Evolutionary conservation across 1,140 invertebrate genomes (phyloP).

Genomic region (Dendroctonus valens): DNA sequence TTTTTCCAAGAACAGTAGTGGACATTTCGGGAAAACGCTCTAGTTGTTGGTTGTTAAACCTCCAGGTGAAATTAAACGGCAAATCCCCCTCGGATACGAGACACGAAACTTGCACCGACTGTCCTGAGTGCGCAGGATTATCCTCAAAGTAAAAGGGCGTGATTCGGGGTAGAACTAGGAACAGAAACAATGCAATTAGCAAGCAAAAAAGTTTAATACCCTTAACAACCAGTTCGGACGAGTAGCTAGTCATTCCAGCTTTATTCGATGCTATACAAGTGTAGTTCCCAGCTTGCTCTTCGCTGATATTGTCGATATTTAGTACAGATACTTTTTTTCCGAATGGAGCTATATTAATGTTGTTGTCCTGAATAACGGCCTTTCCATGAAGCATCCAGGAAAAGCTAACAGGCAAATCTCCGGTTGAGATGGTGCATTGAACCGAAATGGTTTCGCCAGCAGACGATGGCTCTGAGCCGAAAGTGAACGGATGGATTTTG

Average conservation of each 20-base stretch:
- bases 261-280: constrained; percentile 71
- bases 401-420: constrained; percentile 55
- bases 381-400: constrained; percentile 63
- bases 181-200: constrained; percentile 2
- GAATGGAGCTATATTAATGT: constrained; percentile 53
- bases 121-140: constrained; percentile 66
- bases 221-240: constrained; percentile 68
- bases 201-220: constrained; percentile 51
- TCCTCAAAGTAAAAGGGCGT: constrained; percentile 67
- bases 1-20: constrained; percentile 52
- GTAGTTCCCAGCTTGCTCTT: constrained; percentile 72
- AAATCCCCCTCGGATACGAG: constrained; percentile 69
- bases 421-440: constrained; percentile 41
- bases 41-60: constrained; percentile 57
- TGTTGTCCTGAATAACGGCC: constrained; percentile 45
- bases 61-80: constrained; percentile 67
- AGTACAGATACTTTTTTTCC: constrained; percentile 71
- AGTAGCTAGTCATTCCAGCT: constrained; percentile 64
- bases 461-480: constrained; percentile 58
- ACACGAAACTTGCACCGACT: constrained; percentile 71
- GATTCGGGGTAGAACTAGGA: constrained; percentile 63
- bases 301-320: constrained; percentile 64
- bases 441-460: constrained; percentile 47
- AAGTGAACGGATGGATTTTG: constrained; percentile 66
- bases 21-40: constrained; percentile 52